Percentiles rank a stretch among this genome's conserved stretches.
Conservation (phyloP, 1,140 invertebrate genomes). For the Drosophila takahashii region DNA sequence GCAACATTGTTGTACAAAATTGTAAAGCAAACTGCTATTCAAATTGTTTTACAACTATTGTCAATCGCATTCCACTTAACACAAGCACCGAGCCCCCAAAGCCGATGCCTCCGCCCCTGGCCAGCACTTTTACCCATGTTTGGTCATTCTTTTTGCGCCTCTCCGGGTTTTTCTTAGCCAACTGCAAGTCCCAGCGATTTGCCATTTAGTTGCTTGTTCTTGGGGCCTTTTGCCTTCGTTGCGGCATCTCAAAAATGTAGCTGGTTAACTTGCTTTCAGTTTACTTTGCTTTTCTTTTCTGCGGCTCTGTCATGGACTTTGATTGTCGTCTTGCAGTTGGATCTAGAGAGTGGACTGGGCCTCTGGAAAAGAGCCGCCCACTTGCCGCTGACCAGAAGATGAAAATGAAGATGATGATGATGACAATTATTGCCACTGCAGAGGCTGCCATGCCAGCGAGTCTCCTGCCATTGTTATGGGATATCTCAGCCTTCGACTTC, state of each 20-base stretch:
- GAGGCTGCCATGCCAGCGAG: conserved; percentile 20
- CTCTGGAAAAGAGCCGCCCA: conserved; percentile 62
- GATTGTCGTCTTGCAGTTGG: conserved; percentile 59
- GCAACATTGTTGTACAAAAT: neutral
- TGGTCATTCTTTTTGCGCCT: conserved; percentile 62
- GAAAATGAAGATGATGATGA: conserved; percentile 52
- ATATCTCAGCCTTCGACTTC: conserved; percentile 25
- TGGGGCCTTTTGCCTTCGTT: conserved; percentile 49
- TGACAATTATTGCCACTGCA: conserved; percentile 80
- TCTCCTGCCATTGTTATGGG: conserved; percentile 62
- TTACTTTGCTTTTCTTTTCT: conserved; percentile 62
- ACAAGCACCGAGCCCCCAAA: conserved; percentile 9
- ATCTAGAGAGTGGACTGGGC: neutral
- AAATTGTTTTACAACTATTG: conserved; percentile 33
- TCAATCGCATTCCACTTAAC: conserved; percentile 33
- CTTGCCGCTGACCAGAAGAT: conserved; percentile 73
- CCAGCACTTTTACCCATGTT: conserved; percentile 62
- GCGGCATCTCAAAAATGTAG: conserved; percentile 80
- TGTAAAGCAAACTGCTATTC: conserved; percentile 11
- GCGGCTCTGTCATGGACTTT: conserved; percentile 59
- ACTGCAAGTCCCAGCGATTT: conserved; percentile 25
- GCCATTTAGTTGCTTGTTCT: conserved; percentile 63
- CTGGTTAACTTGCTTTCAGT: conserved; percentile 82
- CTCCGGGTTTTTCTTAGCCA: conserved; percentile 7
- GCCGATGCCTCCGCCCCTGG: conserved; percentile 27